These are phyloP conservation scores for Nerophis lumbriciformis DNA, from an alignment of 2,113 vertebrate genomes.

Conservation along the genomic window DNA sequence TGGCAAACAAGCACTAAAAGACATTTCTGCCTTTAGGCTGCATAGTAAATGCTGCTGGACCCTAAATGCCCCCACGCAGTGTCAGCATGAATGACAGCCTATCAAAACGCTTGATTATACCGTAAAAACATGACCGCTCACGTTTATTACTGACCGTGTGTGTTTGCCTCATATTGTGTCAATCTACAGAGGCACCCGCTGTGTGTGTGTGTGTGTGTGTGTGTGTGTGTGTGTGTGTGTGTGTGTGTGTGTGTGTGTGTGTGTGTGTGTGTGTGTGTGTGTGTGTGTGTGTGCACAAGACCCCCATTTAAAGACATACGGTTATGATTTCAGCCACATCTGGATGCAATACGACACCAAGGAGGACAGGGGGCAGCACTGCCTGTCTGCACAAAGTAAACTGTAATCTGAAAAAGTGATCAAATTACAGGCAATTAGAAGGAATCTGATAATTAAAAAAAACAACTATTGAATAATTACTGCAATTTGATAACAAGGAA, in stretches of 20 bases:
- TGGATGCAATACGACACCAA: conserved; percentile 52
- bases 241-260: conserved; percentile 9
- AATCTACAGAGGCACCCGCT: conserved; percentile 11
- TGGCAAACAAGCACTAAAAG: conserved; percentile 13
- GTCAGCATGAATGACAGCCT: conserved; percentile 39
- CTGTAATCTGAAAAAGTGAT: conserved; percentile 12
- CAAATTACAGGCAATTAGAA: conserved; percentile 6
- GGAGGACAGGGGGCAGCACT: conserved; percentile 2
- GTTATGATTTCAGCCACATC: conserved; percentile 67
- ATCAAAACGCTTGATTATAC: conserved; percentile 55
- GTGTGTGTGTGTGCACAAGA: conserved; percentile 27
- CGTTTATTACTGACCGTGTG: conserved; percentile 50
- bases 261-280: conserved; percentile 31
- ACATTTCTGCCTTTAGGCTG: conserved; percentile 13
- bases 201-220: conserved; percentile 22
- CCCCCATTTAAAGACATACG: conserved; percentile 50
- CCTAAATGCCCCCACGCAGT: conserved; percentile 13
- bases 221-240: conserved; percentile 20
- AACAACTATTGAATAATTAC: too few relatives aligned
- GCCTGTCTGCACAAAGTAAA: conserved; percentile 4
- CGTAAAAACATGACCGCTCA: conserved; percentile 62
- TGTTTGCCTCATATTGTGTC: conserved; percentile 29
- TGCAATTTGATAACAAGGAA: conserved; percentile 4
- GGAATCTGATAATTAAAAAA: not conserved
- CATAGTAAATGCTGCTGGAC: conserved; percentile 14